Percentiles rank a stretch among this genome's conserved stretches.
phyloP scores from a whole-genome alignment of 1,140 invertebrate genomes.

The Brachionus rubens region DNA sequence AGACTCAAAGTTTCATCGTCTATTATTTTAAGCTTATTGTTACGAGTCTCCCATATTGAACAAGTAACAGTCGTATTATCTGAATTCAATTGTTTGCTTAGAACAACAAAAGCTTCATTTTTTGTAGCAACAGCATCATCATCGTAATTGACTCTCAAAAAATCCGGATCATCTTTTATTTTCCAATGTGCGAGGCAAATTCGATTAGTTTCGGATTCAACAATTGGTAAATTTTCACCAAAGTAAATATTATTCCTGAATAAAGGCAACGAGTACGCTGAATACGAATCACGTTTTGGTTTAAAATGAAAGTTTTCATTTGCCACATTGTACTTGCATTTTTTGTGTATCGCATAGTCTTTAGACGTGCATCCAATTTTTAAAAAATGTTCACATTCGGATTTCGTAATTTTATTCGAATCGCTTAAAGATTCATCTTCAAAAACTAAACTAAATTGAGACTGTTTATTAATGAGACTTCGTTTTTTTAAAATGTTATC shows the following conservation, averaged over 20 bases:
- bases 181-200: background rate
- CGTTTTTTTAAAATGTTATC: background rate
- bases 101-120: background rate
- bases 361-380: conserved; percentile 23
- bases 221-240: background rate
- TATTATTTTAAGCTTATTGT: background rate
- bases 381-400: conserved; percentile 16
- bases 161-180: background rate
- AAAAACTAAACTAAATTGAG: conserved; percentile 19
- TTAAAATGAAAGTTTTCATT: background rate
- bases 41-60: background rate
- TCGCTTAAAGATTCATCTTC: conserved; percentile 9
- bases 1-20: background rate
- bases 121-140: background rate
- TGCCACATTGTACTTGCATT: background rate
- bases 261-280: background rate
- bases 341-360: conserved; percentile 27
- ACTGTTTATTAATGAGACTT: background rate
- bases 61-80: background rate
- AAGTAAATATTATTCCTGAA: background rate
- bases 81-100: conserved; percentile 6
- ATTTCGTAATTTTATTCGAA: background rate
- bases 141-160: background rate
- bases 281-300: background rate
- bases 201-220: conserved; percentile 36